A percentile compares a stretch with the other conserved stretches of the same genome.
These are phyloP conservation scores for Limnephilus lunatus DNA, from an alignment of 2,888 invertebrate genomes.

Conservation along the genomic window DNA sequence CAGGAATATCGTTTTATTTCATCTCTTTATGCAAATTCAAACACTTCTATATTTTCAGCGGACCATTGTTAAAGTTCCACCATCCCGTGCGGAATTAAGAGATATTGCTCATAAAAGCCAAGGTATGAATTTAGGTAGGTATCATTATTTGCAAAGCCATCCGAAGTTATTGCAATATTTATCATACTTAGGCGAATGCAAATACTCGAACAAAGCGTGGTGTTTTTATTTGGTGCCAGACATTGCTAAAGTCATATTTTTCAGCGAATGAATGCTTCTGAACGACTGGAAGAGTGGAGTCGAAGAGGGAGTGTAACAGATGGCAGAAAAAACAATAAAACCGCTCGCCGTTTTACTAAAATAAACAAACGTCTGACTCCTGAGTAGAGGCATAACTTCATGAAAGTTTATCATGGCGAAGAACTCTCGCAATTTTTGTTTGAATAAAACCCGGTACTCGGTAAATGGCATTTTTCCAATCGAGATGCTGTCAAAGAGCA, in stretches of 20 bases:
- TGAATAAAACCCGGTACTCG: background rate
- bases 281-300: constrained; percentile 39
- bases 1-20: too few species aligned
- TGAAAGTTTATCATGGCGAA: constrained; percentile 47
- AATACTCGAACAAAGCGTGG: background rate
- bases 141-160: background rate
- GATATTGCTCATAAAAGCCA: background rate
- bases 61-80: background rate
- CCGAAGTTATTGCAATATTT: background rate
- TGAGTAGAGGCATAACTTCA: constrained; percentile 37
- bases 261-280: constrained; percentile 53
- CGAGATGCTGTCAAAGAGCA: constrained; percentile 39
- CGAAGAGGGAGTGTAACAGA: constrained; percentile 37
- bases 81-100: background rate
- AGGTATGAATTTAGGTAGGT: background rate
- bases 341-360: constrained; percentile 52
- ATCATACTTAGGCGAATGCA: background rate
- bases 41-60: background rate
- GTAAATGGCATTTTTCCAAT: constrained; percentile 35
- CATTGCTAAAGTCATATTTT: constrained; percentile 53
- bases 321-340: constrained; percentile 48
- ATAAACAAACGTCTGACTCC: constrained; percentile 44
- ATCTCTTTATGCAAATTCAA: background rate
- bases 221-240: constrained; percentile 8
- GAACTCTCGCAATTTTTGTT: constrained; percentile 27